These are phyloP conservation scores for Atrichornis clamosus DNA, from an alignment of 2,113 vertebrate genomes.

Conservation along the genomic window DNA sequence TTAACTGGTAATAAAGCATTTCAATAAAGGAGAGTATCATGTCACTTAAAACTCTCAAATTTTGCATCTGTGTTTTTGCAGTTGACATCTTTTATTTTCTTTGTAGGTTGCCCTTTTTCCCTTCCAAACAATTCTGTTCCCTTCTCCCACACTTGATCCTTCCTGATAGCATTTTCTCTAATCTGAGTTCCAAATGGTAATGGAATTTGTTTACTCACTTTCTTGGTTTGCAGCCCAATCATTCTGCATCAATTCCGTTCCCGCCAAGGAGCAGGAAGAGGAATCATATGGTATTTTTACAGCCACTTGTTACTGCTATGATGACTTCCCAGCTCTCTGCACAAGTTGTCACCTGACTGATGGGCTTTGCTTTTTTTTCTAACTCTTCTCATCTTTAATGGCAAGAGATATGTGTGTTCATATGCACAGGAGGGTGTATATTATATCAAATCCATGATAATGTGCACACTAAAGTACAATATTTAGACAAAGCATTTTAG, in stretches of 20 bases:
- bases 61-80: background rate
- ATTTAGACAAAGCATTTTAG: background rate
- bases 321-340: slow-evolving; percentile 37
- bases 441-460: background rate
- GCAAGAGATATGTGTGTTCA: background rate
- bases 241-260: slow-evolving; percentile 62
- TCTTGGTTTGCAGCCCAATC: slow-evolving; percentile 73
- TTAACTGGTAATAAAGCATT: background rate
- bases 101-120: background rate
- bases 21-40: background rate
- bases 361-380: background rate
- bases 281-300: slow-evolving; percentile 65
- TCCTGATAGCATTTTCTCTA: slow-evolving; percentile 51
- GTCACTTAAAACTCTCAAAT: background rate
- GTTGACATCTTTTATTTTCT: background rate
- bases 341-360: slow-evolving; percentile 58
- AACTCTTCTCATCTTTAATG: background rate
- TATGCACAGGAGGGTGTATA: background rate
- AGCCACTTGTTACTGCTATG: slow-evolving; percentile 70
- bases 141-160: slow-evolving; percentile 13
- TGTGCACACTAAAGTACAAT: background rate
- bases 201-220: slow-evolving; percentile 68
- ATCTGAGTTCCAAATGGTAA: slow-evolving; percentile 59
- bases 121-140: slow-evolving; percentile 8
- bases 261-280: slow-evolving; percentile 60